phyloP scores from a whole-genome alignment of 2,797 vertebrate genomes.

The Darevskia mixta region DNA sequence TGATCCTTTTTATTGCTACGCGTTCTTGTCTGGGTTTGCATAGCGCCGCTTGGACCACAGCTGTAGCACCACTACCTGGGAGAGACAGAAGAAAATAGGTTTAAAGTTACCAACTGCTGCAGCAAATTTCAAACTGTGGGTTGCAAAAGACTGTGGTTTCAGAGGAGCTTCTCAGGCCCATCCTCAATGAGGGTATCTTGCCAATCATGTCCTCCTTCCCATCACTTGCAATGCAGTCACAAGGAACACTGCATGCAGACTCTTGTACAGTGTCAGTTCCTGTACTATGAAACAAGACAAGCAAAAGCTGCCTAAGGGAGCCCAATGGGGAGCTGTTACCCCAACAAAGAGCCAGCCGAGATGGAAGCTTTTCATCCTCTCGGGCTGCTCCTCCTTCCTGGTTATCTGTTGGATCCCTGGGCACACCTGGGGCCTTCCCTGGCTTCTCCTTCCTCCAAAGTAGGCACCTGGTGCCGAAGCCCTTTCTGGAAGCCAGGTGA shows the following conservation, averaged over 20 bases:
- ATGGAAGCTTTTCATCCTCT: too few species aligned
- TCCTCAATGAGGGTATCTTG: not conserved
- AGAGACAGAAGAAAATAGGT: slow-evolving; percentile 52
- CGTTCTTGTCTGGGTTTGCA: slow-evolving; percentile 96
- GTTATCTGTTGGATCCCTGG: too few species aligned
- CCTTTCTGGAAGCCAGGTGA: too few species aligned
- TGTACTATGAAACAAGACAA: too few species aligned
- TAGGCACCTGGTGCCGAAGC: too few species aligned
- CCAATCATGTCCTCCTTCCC: not conserved
- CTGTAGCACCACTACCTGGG: slow-evolving; percentile 96
- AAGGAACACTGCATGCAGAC: not conserved
- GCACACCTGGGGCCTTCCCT: too few species aligned
- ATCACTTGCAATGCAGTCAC: not conserved
- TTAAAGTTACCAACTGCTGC: not conserved
- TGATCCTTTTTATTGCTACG: slow-evolving; percentile 99
- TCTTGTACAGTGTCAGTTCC: too few species aligned
- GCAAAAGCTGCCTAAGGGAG: too few species aligned
- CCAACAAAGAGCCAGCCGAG: too few species aligned
- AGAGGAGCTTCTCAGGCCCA: not conserved
- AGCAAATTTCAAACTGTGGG: not conserved
- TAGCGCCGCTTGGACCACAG: slow-evolving; percentile 97
- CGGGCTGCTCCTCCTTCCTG: too few species aligned
- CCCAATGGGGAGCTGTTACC: too few species aligned
- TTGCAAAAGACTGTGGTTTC: not conserved
- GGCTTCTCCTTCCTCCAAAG: too few species aligned